Evolutionary conservation across 2,888 invertebrate genomes (phyloP).

Genomic region (Thereva nobilitata): DNA sequence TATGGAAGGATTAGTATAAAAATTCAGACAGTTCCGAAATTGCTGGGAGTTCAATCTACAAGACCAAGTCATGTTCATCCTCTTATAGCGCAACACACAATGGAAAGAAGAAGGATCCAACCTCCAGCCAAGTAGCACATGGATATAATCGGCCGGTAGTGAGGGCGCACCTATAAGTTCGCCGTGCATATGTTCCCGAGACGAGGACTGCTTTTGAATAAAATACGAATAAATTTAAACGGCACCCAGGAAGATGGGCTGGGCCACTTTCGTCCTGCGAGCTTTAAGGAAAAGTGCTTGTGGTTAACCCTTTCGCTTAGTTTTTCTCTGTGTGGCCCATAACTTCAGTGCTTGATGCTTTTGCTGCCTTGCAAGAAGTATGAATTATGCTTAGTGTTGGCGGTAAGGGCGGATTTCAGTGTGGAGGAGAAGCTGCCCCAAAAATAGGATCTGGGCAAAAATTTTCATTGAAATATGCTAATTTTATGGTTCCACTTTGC

Average conservation of each 20-base stretch:
- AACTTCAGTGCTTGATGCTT: background rate
- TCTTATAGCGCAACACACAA: background rate
- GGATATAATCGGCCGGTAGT: constrained; percentile 27
- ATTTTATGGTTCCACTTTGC: constrained; percentile 31
- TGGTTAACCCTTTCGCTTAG: constrained; percentile 18
- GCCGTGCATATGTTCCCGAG: constrained; percentile 36
- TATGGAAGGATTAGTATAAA: constrained; percentile 26
- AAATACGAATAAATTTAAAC: constrained; percentile 41
- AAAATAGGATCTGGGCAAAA: background rate
- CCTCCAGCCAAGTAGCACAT: constrained; percentile 28
- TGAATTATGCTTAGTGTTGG: too few relatives aligned
- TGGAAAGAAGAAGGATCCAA: constrained; percentile 4
- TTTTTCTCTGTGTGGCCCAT: constrained; percentile 2
- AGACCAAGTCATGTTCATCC: too few relatives aligned
- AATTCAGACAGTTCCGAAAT: constrained; percentile 24
- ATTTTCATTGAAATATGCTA: constrained; percentile 24
- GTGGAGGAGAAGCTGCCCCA: too few relatives aligned
- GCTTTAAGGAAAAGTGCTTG: background rate
- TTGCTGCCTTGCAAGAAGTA: background rate
- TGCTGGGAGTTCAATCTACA: background rate
- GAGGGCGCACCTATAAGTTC: constrained; percentile 22
- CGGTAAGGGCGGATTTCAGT: too few relatives aligned
- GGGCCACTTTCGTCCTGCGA: background rate
- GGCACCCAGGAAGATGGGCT: constrained; percentile 15
- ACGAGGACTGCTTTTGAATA: constrained; percentile 39